These are phyloP conservation scores for Microplitis manilae DNA, from an alignment of 2,888 invertebrate species.

Conservation along the genomic window DNA sequence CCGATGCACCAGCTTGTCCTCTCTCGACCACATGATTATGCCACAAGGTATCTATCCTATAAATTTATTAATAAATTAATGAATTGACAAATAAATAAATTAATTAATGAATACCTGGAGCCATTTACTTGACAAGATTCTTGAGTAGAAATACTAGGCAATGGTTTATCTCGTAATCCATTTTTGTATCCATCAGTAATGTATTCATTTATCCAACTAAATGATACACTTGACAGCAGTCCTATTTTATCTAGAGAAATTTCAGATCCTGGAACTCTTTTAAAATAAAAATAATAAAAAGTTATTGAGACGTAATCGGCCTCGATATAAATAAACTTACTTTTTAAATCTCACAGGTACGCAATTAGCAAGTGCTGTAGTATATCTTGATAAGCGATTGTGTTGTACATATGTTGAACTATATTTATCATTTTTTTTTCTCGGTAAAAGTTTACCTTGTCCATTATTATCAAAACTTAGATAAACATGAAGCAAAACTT, in stretches of 20 bases:
- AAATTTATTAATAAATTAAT: not conserved
- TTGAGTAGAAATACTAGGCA: conserved; percentile 68
- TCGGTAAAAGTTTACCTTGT: conserved; percentile 46
- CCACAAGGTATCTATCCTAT: conserved; percentile 72
- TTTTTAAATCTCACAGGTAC: conserved; percentile 60
- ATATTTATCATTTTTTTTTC: conserved; percentile 49
- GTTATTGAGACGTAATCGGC: not conserved
- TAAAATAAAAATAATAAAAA: conserved; percentile 2
- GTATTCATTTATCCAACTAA: conserved; percentile 73
- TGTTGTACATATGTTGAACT: conserved; percentile 63
- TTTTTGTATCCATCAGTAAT: conserved; percentile 72
- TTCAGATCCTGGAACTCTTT: conserved; percentile 55
- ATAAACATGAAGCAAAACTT: not conserved
- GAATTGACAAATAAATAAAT: not conserved
- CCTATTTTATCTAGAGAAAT: conserved; percentile 71
- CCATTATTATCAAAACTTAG: conserved; percentile 46
- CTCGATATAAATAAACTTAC: conserved; percentile 41
- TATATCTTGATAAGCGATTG: conserved; percentile 61
- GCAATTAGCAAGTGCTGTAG: conserved; percentile 60
- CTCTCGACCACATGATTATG: conserved; percentile 70
- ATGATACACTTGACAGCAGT: conserved; percentile 72
- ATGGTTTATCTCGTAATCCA: conserved; percentile 68
- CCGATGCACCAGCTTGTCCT: conserved; percentile 71
- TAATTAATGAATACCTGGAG: conserved; percentile 67
- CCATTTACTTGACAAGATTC: conserved; percentile 72